These are phyloP conservation scores for Hypanus sabinus DNA, from an alignment of 2,113 vertebrate genomes.

Conservation along the genomic window DNA sequence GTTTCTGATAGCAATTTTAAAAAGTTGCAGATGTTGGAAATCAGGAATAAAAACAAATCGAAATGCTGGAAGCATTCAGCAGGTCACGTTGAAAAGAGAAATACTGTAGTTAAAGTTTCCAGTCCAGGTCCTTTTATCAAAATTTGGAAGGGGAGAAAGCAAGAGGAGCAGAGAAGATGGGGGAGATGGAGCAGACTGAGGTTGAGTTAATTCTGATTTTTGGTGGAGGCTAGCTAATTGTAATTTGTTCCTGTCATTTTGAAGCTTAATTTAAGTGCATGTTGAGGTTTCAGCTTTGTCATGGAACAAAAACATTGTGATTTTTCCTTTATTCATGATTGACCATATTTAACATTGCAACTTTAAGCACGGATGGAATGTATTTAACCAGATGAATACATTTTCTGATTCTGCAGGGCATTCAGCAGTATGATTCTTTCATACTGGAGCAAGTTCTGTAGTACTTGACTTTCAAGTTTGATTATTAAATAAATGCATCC, in stretches of 20 bases:
- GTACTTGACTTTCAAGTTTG: neutral
- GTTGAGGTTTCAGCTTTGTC: neutral
- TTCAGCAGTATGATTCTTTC: neutral
- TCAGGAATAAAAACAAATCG: too few relatives aligned
- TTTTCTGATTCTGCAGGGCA: neutral
- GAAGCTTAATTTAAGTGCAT: neutral
- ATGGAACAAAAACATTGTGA: neutral
- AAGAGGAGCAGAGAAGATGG: too few relatives aligned
- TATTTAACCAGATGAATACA: neutral
- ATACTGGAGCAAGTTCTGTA: neutral
- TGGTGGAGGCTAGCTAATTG: neutral
- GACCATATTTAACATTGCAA: neutral
- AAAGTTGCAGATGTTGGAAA: too few relatives aligned
- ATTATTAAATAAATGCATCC: neutral
- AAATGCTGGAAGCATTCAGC: too few relatives aligned
- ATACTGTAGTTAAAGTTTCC: too few relatives aligned
- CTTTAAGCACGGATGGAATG: neutral
- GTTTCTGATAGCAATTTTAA: neutral
- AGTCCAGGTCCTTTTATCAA: too few relatives aligned
- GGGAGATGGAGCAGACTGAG: too few relatives aligned
- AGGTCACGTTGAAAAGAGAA: too few relatives aligned
- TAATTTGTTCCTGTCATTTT: neutral
- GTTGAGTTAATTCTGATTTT: neutral
- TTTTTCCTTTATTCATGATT: neutral
- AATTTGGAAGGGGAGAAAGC: too few relatives aligned